phyloP scores from a whole-genome alignment of 1,140 invertebrate genomes.

The Spodoptera frugiperda region DNA sequence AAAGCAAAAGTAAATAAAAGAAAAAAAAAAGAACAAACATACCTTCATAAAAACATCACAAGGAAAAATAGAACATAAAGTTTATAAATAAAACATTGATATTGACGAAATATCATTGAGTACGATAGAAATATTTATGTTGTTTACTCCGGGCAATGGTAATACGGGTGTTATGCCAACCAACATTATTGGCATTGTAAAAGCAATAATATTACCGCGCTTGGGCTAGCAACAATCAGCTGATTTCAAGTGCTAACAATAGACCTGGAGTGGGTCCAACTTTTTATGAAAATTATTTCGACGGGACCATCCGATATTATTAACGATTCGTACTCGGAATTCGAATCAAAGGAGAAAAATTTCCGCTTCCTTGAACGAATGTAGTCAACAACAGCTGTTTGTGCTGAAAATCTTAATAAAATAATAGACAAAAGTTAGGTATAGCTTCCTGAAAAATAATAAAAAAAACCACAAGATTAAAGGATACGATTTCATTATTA shows the following conservation, averaged over 20 bases:
- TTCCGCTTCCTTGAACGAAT: slow-evolving; percentile 4
- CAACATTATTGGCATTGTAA: slow-evolving; percentile 51
- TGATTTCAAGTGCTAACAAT: slow-evolving; percentile 46
- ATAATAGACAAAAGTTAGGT: neutral
- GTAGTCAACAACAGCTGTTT: slow-evolving; percentile 4
- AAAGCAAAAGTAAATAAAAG: neutral
- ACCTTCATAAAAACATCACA: neutral
- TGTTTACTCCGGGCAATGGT: slow-evolving; percentile 51
- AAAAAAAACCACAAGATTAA: too few relatives aligned
- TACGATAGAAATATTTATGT: slow-evolving; percentile 47
- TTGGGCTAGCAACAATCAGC: slow-evolving; percentile 56
- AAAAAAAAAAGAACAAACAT: slow-evolving; percentile 13
- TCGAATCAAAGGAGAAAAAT: neutral
- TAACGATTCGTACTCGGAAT: neutral
- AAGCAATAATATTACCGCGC: slow-evolving; percentile 46
- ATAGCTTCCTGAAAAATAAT: too few relatives aligned
- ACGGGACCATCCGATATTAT: neutral
- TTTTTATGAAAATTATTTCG: slow-evolving; percentile 36
- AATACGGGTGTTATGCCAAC: slow-evolving; percentile 54
- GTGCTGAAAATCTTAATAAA: neutral
- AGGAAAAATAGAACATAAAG: neutral
- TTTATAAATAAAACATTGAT: neutral
- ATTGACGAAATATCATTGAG: slow-evolving; percentile 8
- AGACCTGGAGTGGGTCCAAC: slow-evolving; percentile 53
- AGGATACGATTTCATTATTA: too few relatives aligned